Base-by-base conservation (phyloP, 2,888 invertebrate genomes). In the Euproctis similis region DNA sequence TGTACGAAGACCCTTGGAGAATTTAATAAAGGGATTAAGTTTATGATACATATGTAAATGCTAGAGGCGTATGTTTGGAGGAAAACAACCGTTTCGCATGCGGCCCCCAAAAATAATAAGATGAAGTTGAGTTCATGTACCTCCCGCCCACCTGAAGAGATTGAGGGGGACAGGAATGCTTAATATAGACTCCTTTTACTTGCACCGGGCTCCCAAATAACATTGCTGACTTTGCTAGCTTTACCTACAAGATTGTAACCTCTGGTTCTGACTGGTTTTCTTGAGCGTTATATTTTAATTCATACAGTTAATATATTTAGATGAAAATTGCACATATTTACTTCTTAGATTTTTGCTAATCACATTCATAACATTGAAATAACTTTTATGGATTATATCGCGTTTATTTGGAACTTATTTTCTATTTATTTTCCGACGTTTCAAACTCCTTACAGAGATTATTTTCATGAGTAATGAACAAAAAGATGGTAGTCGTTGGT, bases 101-200 rank as follows among this genome's bases (percentile, higher is more conserved):
- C 62, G 68, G 64, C n/a, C n/a, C 65, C 60, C 71, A 67, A 46
- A 76, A 78, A 78, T 80, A 82, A 81, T 82, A 82, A 80, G 73
- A 76, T 74, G 66, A 65, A 80, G 70, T 73, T 58, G 69, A 77
- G 70, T 73, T 68, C 71, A 73, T 70, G 71, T 62, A 59, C 62
- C 64, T 57, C 59, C 57, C 60, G 56, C 69, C 73, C 76, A 76
- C 78, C 80, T 80, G 76, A 69, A 73, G 72, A 77, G 73, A 74
- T 76, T 69, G 73, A 67, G 72, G 60, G 69, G 63, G n/a, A 69
- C 68, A 71, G 77, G 80, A 82, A 82, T 82, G 74, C 81, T 78
- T 81, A 82, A 82, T 82, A 82, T 81, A 80, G 68, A 73, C 71
- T 73, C 76, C 72, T 77, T n/a, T 80, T 77, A 74, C 75, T 71